Base-by-base conservation (phyloP, 2,888 invertebrate genomes). In the Epinotia brunnichana region DNA sequence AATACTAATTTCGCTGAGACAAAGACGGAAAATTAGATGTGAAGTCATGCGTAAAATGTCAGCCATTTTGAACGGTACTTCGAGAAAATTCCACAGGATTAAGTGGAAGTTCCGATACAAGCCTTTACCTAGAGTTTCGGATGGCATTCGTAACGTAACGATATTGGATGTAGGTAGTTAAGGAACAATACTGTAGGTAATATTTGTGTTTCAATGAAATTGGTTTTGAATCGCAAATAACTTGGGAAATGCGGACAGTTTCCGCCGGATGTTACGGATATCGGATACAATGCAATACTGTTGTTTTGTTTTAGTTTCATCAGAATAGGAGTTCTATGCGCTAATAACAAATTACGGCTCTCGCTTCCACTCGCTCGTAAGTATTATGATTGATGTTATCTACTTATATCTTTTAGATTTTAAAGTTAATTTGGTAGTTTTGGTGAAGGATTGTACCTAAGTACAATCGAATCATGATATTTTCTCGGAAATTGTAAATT, bases 1-100 rank as follows among this genome's bases (percentile, higher is more conserved):
- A 88, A 87, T 85, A 86, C 85, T 85, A 87, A 88, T 88, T 88
- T 86, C 83, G 78, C 80, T 82, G 81, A 85, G 87, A 89, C 87
- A 90, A 87, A 87, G 86, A 85, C 80, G 82, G 87, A 85, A 87
- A 89, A 90, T 91, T 89, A 87, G 88, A 89, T 89, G 87, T 83
- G 85, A 83, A 85, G 79, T 86, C 85, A 84, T 86, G 88, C 90
- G 88, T 86, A 80, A 85, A 90, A 85, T 84, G 83, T 66, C 76
- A 73, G 75, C 77, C 77, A 74, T 78, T 79, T 77, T 75, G 71
- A 75, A 76, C 70, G 76, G 73, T 62, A 51, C 21, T 54, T 39
- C 74, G 19, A 57, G 53, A 17, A 73, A 53, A 69, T 69, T 73
- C 68, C 63, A 51, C 19, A 19, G 61, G 21, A 61, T 67, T 72